Evolutionary conservation across 2,888 invertebrate genomes (phyloP), one percentile per base, ranked within the genome.

Genomic region (Agonum fuliginosum): DNA sequence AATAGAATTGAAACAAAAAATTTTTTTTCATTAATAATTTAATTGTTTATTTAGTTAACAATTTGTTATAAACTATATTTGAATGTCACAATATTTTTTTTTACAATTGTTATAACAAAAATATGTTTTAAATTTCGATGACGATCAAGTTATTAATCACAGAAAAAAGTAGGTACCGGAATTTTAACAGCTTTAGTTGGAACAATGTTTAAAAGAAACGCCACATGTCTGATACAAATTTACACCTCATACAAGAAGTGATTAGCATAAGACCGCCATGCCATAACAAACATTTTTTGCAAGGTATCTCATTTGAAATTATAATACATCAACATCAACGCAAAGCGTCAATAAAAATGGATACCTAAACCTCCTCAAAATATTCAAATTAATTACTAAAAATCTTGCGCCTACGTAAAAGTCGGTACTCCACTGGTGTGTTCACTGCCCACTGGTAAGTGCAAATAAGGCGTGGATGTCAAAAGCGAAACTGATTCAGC

Each of bases 401-500:
- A 71, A 51, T 48, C 34, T 17, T 71, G 30, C 51, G 71, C 71
- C 71, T 17, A 62, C 58, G 17, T 4, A 17, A 62, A n/a, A n/a
- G n/a, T n/a, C 14, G 5, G 27, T 48, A 51, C 71, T 48, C 71
- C 71, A 71, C 71, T 71, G 71, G 48, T 27, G 1, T 46, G 34
- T 48, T 22, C 30, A 43, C 71, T 51, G 24, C 71, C 71, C 71
- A 71, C 71, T 34, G 46, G 20, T 27, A 24, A 20, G 30, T 48
- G 48, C 71, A 71, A 71, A 71, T 71, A 71, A 71, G 71, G 71
- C 17, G 46, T 71, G 46, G 70, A 48, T 71, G 71, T 48, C 71
- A 30, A 43, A 70, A 14, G 14, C 70, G 17, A 43, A 46, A 48
- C 48, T 48, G 43, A 51, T 43, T 48, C 71, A 71, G 41, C 22